These are phyloP conservation scores for Branchipolynoe longqiensis DNA, from an alignment of 2,888 invertebrate species.

Conservation along the genomic window DNA sequence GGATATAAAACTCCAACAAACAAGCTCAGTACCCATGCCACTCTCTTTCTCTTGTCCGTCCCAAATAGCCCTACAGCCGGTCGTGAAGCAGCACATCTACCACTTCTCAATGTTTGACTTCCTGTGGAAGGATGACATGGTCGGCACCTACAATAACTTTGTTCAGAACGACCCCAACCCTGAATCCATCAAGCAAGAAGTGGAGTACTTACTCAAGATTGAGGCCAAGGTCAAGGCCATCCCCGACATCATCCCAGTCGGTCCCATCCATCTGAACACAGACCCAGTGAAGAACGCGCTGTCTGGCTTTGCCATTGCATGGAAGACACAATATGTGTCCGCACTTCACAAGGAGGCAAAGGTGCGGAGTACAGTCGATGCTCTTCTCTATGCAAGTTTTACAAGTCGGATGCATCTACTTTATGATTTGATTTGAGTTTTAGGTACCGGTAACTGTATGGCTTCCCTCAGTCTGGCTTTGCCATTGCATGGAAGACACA, in stretches of 20 bases:
- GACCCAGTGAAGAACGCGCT: slow-evolving; percentile 80
- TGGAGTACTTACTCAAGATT: slow-evolving; percentile 76
- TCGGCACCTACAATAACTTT: slow-evolving; percentile 80
- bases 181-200: slow-evolving; percentile 65
- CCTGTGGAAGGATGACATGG: slow-evolving; percentile 81
- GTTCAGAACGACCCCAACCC: slow-evolving; percentile 76
- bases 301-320: slow-evolving; percentile 81
- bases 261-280: slow-evolving; percentile 79
- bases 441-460: no score
- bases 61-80: slow-evolving; percentile 76
- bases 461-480: slow-evolving; percentile 81
- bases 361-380: slow-evolving; percentile 69
- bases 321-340: slow-evolving; percentile 81
- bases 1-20: no score
- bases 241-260: slow-evolving; percentile 73
- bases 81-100: slow-evolving; percentile 78
- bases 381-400: no score
- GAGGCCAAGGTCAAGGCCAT: slow-evolving; percentile 75
- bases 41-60: no score
- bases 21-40: no score
- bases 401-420: slow-evolving; percentile 79
- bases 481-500: slow-evolving; percentile 81
- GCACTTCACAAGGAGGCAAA: slow-evolving; percentile 81
- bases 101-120: slow-evolving; percentile 81
- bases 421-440: slow-evolving; percentile 79